These are phyloP conservation scores for Calliphora vicina DNA, from an alignment of 1,140 invertebrate genomes.

Conservation along the genomic window DNA sequence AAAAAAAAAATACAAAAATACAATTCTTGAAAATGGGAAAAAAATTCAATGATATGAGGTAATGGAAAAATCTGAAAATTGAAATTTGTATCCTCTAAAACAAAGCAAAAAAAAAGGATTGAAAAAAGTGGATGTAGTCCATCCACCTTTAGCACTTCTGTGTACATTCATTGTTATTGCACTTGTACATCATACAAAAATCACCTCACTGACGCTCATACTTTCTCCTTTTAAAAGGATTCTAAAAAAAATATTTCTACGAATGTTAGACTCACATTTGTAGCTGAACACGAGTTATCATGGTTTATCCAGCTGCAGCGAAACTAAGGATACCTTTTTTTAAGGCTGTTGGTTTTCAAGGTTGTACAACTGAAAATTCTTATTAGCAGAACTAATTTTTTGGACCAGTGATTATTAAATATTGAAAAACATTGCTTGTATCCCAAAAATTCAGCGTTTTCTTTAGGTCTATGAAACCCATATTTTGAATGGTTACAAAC, in stretches of 20 bases:
- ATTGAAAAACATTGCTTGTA: too few species aligned
- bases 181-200: not conserved
- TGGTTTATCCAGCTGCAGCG: too few species aligned
- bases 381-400: too few species aligned
- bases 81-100: conserved; percentile 5
- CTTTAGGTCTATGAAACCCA: too few species aligned
- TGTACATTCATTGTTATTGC: not conserved
- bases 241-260: not conserved
- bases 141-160: not conserved
- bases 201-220: not conserved
- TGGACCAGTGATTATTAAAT: too few species aligned
- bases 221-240: not conserved
- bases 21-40: not conserved
- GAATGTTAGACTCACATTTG: not conserved
- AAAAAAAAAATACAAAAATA: not conserved
- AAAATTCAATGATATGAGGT: not conserved
- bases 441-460: too few species aligned
- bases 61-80: conserved; percentile 14
- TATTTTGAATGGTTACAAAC: too few species aligned
- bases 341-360: too few species aligned
- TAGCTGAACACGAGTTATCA: not conserved
- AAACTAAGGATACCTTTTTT: too few species aligned
- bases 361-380: too few species aligned
- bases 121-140: not conserved
- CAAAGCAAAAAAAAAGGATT: not conserved